Evolutionary conservation across 2,797 vertebrate species (phyloP), one percentile per base, ranked within the genome.

Genomic region (Peromyscus attwateri): DNA sequence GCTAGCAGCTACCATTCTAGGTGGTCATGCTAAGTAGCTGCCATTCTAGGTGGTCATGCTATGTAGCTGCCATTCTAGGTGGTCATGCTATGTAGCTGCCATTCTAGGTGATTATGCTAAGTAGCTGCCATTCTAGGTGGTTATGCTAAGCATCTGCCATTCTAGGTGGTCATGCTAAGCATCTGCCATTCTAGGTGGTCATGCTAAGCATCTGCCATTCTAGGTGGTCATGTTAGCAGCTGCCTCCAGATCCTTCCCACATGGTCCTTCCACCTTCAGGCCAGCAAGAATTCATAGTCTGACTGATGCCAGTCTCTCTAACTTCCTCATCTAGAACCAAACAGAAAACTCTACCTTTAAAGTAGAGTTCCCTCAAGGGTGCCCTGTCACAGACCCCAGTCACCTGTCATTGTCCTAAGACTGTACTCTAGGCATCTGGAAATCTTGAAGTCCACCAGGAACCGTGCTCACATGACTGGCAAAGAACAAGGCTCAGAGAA

Each of bases 251-350:
- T 64, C 43, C n/a, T 73, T 77, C 62, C 43, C 34, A 52, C 4
- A 6, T 0, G 1, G 1, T 1, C 31, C 64, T 34, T 85, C 43
- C 6, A 8, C 60, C 91, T 77, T 87, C 27, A 68, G 21, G 37
- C 66, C 23, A 81, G 25, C 46, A 75, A 79, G 27, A 64, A 12
- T 27, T 5, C 13, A 2, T 31, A 55, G 34, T 40, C 34, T 52
- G 62, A 31, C 29, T 29, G 21, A 16, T 66, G 91, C 31, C 79
- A 52, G 40, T 87, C 34, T 55, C 55, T 31, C 3, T 62, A 17
- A 85, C 87, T 76, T 94, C 43, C 80, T 95, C 43, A 81, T 76
- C 49, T 55, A 43, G 68, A 60, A 87, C 79, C 71, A 91, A 29
- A n/a, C 43, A 43, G 77, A 81, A 81, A 84, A 87, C 16, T 77